A percentile compares a stretch with the other conserved stretches of the same genome.
These are phyloP conservation scores for Ecdyonurus torrentis DNA, from an alignment of 2,888 invertebrate genomes.

Conservation along the genomic window DNA sequence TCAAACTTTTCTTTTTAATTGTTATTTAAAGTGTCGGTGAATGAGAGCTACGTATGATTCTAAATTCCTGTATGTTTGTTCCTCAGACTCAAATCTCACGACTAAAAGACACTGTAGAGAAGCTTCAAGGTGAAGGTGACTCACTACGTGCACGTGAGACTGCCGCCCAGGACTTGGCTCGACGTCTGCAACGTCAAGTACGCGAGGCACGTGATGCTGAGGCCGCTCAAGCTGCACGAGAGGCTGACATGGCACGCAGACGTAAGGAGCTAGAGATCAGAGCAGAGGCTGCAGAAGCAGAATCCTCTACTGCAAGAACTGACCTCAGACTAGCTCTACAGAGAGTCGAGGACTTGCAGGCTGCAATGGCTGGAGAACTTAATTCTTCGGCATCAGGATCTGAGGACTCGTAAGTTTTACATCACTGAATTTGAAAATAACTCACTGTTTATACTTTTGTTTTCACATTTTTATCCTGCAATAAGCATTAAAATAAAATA, in stretches of 20 bases:
- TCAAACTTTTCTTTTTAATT: too few relatives aligned
- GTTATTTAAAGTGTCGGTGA: too few relatives aligned
- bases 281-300: constrained; percentile 49
- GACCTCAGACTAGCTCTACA: constrained; percentile 78
- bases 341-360: constrained; percentile 79
- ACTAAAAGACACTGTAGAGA: constrained; percentile 55
- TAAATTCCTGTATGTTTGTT: too few relatives aligned
- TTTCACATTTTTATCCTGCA: too few relatives aligned
- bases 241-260: constrained; percentile 55
- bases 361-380: constrained; percentile 71
- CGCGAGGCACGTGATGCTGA: constrained; percentile 68
- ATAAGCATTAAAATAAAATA: too few relatives aligned
- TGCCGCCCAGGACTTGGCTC: constrained; percentile 56
- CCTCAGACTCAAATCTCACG: constrained; percentile 43
- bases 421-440: too few relatives aligned
- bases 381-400: neutral
- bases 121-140: constrained; percentile 51
- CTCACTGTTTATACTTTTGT: too few relatives aligned
- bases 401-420: neutral
- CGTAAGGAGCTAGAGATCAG: constrained; percentile 60
- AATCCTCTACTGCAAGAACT: constrained; percentile 50
- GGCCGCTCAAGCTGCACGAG: constrained; percentile 47
- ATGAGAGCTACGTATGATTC: too few relatives aligned
- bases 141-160: constrained; percentile 54
- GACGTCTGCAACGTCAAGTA: constrained; percentile 42